Conservation (phyloP, 1,140 invertebrate genomes). For the Drosophila melanica region DNA sequence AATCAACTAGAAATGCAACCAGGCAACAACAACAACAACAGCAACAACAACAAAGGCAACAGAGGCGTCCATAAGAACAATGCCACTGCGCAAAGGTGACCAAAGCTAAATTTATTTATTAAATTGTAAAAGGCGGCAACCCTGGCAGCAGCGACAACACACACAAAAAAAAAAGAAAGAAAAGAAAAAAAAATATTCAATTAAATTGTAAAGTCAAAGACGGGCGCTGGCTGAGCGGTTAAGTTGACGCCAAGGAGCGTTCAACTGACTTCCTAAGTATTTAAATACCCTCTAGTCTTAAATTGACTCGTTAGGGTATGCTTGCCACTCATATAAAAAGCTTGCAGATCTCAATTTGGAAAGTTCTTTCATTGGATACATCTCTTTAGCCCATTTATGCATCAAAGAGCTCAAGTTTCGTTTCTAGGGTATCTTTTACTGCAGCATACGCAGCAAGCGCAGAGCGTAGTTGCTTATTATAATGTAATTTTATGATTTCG, state of each 20-base stretch:
- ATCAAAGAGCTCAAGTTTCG: background rate
- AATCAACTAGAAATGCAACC: conserved; percentile 79
- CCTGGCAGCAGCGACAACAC: conserved; percentile 12
- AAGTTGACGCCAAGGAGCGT: no score
- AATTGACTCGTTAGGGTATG: no score
- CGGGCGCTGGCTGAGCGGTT: background rate
- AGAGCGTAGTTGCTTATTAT: conserved; percentile 64
- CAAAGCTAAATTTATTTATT: conserved; percentile 56
- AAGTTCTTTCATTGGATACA: no score
- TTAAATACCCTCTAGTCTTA: conserved; percentile 21
- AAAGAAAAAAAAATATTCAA: conserved; percentile 65
- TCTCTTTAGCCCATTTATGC: background rate
- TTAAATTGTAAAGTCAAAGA: conserved; percentile 59
- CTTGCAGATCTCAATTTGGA: no score
- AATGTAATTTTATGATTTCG: conserved; percentile 81
- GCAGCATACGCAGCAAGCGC: background rate
- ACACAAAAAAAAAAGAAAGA: conserved; percentile 49
- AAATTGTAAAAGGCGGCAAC: conserved; percentile 68
- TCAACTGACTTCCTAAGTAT: conserved; percentile 54
- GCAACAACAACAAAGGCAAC: conserved; percentile 25
- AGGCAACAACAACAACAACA: conserved; percentile 53
- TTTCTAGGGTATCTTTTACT: conserved; percentile 11
- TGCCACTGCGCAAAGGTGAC: conserved; percentile 54
- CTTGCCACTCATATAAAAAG: no score
- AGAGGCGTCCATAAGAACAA: conserved; percentile 30